These are phyloP conservation scores for Mastomys coucha DNA, from an alignment of 2,113 vertebrate species.

Conservation along the genomic window DNA sequence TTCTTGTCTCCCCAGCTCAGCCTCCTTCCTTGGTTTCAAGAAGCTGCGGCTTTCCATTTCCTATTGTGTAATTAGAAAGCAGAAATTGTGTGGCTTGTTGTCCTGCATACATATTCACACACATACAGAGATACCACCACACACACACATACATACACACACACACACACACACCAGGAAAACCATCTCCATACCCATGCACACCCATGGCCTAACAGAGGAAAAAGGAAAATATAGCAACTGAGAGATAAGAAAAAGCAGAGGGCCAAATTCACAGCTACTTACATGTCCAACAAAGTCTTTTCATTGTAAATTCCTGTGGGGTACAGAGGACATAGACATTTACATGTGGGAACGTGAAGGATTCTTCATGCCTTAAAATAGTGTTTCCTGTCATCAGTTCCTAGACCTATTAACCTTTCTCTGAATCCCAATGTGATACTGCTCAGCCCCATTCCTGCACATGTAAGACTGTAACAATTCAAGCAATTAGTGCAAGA, in stretches of 20 bases:
- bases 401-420: conserved; percentile 33
- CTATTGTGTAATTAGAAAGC: background rate
- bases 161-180: background rate
- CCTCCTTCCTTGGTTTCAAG: background rate
- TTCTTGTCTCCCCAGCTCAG: background rate
- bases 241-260: background rate
- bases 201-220: background rate
- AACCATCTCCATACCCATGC: no score
- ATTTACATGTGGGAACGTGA: background rate
- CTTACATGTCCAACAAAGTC: background rate
- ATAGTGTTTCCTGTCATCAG: background rate
- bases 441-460: conserved; percentile 51
- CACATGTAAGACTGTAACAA: conserved; percentile 68
- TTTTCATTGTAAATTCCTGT: background rate
- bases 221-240: background rate
- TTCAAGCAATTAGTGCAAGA: conserved; percentile 73
- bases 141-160: background rate
- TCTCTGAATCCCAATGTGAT: conserved; percentile 26
- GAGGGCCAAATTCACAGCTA: background rate
- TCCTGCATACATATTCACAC: background rate
- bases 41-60: background rate
- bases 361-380: conserved; percentile 36
- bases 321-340: background rate
- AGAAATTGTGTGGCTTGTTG: background rate
- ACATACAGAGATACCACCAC: background rate